Base-by-base conservation (phyloP, 1,140 invertebrate species). In the Platyscapa corneri region DNA sequence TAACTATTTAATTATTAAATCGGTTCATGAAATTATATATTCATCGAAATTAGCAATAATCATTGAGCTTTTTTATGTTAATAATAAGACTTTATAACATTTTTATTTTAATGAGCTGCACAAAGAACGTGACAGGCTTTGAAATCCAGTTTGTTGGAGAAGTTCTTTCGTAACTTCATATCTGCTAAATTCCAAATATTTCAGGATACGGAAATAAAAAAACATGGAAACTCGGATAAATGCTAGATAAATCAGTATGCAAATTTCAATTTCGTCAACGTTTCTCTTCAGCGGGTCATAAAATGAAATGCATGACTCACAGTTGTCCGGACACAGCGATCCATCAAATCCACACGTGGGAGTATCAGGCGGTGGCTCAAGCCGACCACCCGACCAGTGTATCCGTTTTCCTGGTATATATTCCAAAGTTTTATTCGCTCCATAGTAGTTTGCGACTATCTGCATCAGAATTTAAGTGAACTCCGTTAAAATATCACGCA, bases 331-430 rank as follows among this genome's bases (percentile, higher is more conserved):
- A 91, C 98, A 99, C 75, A 98, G 95, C 0, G 97, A 96, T 39
- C 96, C 96, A 91, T 99, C 98, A 92, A 97, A 99, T 64, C 98
- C 98, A 92, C 98, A 99, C 60, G 94, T 94, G 0, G 98, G 98
- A 1, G 96, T 97, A 93, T 99, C 98, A 0, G 95, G 95, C 0
- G 98, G 98, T 5, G 97, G 96, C 5, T 93, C 93, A 0, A 93
- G 94, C 32, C 96, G 93, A 0, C 96, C 96, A 20, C 98, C 97
- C 6, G 98, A 96, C 98, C 98, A 99, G 90, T 98, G 96, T 65
- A 99, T 98, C 23, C 94, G 94, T 82, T 95, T 95, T 16, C 95
- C 95, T 12, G 93, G 91, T 2, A 97, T 95, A 82, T 96, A 96
- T 84, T 96, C 95, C 67, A 97, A 93, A 2, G 96, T 95, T 86